Evolutionary conservation across 2,888 invertebrate species (phyloP).

Genomic region (Spisula solida): DNA sequence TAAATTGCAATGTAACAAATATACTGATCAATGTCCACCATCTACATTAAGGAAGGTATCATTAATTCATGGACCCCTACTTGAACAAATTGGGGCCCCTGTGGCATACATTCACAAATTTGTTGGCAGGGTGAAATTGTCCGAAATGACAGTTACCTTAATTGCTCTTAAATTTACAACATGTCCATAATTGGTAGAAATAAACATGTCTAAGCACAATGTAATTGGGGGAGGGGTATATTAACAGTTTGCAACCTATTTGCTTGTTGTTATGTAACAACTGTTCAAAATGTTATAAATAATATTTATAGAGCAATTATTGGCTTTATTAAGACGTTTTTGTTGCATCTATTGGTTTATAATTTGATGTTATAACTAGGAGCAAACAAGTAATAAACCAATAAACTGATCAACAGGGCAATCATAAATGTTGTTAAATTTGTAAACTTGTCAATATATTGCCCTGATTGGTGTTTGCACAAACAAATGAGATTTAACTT

Average conservation of each 20-base stretch:
- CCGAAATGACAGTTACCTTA: conserved; percentile 44
- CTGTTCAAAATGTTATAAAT: conserved; percentile 23
- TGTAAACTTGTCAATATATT: conserved; percentile 43
- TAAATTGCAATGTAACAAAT: conserved; percentile 32
- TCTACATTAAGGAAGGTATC: conserved; percentile 1
- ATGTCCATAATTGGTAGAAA: conserved; percentile 32
- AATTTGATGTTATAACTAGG: background rate
- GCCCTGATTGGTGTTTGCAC: background rate
- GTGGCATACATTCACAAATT: conserved; percentile 27
- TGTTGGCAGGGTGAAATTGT: conserved; percentile 39
- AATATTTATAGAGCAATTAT: conserved; percentile 2
- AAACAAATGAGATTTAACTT: background rate
- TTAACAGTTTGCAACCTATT: conserved; percentile 23
- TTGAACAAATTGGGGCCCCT: conserved; percentile 23
- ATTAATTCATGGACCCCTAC: conserved; percentile 1
- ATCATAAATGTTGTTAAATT: conserved; percentile 39
- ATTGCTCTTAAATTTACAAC: conserved; percentile 32
- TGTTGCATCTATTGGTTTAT: conserved; percentile 45
- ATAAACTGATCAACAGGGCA: conserved; percentile 38
- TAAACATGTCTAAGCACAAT: conserved; percentile 48
- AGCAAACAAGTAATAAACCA: conserved; percentile 9
- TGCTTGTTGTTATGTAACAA: background rate
- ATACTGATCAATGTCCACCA: conserved; percentile 21
- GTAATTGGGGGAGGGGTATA: conserved; percentile 26
- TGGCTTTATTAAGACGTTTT: conserved; percentile 30